A percentile compares a stretch with the other conserved stretches of the same genome.
Evolutionary conservation across 2,797 vertebrate species (phyloP).

Genomic region (Paguma larvata): DNA sequence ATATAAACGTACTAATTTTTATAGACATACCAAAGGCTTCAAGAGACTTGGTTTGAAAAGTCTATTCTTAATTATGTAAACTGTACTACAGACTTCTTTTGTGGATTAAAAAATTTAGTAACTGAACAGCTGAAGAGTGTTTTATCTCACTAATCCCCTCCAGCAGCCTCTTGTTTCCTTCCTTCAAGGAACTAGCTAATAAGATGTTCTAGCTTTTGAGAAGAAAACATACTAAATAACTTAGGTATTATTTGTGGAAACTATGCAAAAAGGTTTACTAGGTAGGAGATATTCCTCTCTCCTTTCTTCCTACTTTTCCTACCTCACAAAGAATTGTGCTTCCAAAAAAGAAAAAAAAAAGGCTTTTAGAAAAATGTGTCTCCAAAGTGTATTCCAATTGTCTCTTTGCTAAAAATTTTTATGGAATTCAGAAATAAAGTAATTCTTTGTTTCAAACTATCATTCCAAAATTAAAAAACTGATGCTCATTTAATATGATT

Average conservation of each 20-base stretch:
- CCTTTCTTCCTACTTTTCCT: not conserved
- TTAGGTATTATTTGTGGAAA: not conserved
- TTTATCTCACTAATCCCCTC: slow-evolving; percentile 25
- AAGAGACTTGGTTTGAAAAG: not conserved
- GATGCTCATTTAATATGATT: not conserved
- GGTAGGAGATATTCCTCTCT: not conserved
- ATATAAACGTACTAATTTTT: slow-evolving; percentile 22
- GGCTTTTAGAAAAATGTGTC: not conserved
- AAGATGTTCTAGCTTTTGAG: not conserved
- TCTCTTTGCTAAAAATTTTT: slow-evolving; percentile 41
- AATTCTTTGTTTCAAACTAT: slow-evolving; percentile 28
- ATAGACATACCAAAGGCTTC: slow-evolving; percentile 37
- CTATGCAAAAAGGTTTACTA: not conserved
- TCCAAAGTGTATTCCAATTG: not conserved
- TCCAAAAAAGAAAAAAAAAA: not conserved
- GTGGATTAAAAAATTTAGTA: not conserved
- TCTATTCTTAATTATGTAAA: slow-evolving; percentile 21
- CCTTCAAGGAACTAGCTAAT: slow-evolving; percentile 38
- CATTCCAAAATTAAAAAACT: not conserved
- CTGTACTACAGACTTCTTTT: not conserved
- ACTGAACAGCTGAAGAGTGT: not conserved
- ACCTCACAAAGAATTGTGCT: not conserved
- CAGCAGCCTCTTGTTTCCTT: slow-evolving; percentile 16
- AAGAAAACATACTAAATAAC: not conserved
- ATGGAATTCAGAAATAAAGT: slow-evolving; percentile 50